These are phyloP conservation scores for Perodicticus potto DNA, from an alignment of 2,797 vertebrate species.

Conservation along the genomic window DNA sequence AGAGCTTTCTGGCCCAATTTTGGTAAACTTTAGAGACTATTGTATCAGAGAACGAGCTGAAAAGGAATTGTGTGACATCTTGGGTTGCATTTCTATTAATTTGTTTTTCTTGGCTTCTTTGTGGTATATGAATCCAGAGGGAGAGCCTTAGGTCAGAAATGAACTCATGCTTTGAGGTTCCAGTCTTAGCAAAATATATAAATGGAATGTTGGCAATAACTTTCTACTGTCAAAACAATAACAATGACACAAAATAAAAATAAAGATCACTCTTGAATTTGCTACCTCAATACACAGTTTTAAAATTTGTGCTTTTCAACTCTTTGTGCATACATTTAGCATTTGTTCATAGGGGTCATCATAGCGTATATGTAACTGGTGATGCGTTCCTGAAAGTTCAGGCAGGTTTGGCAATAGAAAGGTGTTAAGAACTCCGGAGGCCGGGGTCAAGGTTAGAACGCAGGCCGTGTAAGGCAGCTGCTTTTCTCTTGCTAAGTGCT, in stretches of 20 bases:
- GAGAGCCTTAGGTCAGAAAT: conserved; percentile 58
- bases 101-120: conserved; percentile 26
- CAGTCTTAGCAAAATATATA: conserved; percentile 36
- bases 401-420: not conserved
- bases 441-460: not conserved
- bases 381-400: not conserved
- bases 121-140: conserved; percentile 30
- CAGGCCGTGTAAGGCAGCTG: not conserved
- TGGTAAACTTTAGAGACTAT: conserved; percentile 12
- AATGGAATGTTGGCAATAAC: conserved; percentile 41
- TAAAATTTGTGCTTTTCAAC: not conserved
- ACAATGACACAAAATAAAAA: not conserved
- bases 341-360: not conserved
- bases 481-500: not conserved
- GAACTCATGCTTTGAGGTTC: conserved; percentile 60
- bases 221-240: not conserved
- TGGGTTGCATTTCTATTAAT: not conserved
- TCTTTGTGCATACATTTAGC: not conserved
- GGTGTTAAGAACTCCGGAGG: not conserved
- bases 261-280: conserved; percentile 12
- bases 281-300: not conserved
- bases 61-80: not conserved
- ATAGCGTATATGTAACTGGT: not conserved
- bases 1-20: conserved; percentile 9
- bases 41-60: not conserved